Base-by-base conservation (phyloP, 2,797 vertebrate genomes). In the Pampus argenteus region DNA sequence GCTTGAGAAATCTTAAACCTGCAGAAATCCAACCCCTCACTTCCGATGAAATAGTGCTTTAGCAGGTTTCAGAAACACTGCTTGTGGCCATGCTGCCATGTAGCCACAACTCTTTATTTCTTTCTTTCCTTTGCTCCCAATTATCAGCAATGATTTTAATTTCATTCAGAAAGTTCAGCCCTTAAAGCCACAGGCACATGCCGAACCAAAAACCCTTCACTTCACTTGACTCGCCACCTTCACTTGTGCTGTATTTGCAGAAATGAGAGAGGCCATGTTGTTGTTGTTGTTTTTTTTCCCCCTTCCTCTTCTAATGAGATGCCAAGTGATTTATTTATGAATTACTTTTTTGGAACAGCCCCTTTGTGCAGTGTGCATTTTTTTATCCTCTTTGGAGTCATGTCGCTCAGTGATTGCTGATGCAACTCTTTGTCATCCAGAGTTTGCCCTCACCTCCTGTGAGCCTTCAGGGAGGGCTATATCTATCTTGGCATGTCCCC, bases 401-500 rank as follows among this genome's bases (percentile, higher is more conserved):
- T 90, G 91, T 92, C 90, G 91, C 92, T 94, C 92, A 91, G 91
- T 91, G 90, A 91, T 93, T 94, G 93, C 95, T 95, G 94, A 94
- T 95, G 94, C 94, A 95, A 95, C 85, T 94, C 91, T 93, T 94
- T 94, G 93, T 93, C 93, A 95, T 94, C 93, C 91, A 93, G 92
- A 92, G 92, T 94, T 94, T 92, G 91, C 91, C 90, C 85, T 94
- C 91, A 86, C 91, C 93, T 93, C 86, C 92, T 92, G 91, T 88
- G 91, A 89, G 93, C 92, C 93, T 92, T 90, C 77, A 42, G 93
- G 93, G 91, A 94, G 91, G 88, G 87, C 89, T 93, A 92, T 89
- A 93, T 94, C 92, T 91, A 91, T 93, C 91, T 92, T 91, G 91
- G 87, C 91, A 88, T 88, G 84, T 92, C 92, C 91, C 87, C 47